Conservation (phyloP, 2,113 vertebrate genomes). For the Erythrocercus mccallii region DNA sequence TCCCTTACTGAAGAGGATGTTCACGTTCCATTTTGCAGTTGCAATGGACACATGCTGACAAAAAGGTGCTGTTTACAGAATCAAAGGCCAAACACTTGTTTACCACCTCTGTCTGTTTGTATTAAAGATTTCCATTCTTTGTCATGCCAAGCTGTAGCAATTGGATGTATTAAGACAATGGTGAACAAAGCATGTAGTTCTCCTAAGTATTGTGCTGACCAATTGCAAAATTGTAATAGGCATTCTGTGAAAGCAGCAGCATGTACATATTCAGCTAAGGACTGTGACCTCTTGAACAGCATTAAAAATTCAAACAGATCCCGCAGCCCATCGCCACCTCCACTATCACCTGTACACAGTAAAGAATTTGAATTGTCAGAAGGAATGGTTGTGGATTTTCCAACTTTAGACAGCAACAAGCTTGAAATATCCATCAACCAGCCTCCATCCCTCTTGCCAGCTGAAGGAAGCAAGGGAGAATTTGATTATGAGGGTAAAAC, state of each 20-base stretch:
- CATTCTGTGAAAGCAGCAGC: slow-evolving; percentile 43
- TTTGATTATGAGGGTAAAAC: slow-evolving; percentile 43
- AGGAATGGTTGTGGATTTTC: slow-evolving; percentile 63
- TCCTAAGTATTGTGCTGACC: slow-evolving; percentile 68
- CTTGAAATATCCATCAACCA: slow-evolving; percentile 70
- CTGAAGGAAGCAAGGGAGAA: slow-evolving; percentile 65
- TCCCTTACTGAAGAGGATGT: slow-evolving; percentile 67
- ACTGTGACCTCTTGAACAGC: slow-evolving; percentile 48
- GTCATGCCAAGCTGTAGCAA: slow-evolving; percentile 77
- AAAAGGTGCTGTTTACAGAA: slow-evolving; percentile 77
- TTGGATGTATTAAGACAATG: slow-evolving; percentile 73
- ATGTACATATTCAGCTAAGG: slow-evolving; percentile 47
- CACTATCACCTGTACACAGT: slow-evolving; percentile 83
- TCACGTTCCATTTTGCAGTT: slow-evolving; percentile 69
- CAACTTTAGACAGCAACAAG: slow-evolving; percentile 64
- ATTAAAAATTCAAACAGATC: slow-evolving; percentile 63
- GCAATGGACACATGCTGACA: slow-evolving; percentile 71
- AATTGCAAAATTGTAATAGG: slow-evolving; percentile 48
- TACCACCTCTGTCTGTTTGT: slow-evolving; percentile 73
- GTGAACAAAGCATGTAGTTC: slow-evolving; percentile 71
- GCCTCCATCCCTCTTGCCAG: slow-evolving; percentile 81
- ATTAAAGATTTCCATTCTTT: slow-evolving; percentile 80
- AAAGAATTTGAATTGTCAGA: slow-evolving; percentile 74
- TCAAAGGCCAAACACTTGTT: slow-evolving; percentile 70
- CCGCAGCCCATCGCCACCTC: slow-evolving; percentile 86